Evolutionary conservation across 1,140 invertebrate genomes (phyloP), one percentile per base, ranked within the genome.

Genomic region (Platorchestia sp.): DNA sequence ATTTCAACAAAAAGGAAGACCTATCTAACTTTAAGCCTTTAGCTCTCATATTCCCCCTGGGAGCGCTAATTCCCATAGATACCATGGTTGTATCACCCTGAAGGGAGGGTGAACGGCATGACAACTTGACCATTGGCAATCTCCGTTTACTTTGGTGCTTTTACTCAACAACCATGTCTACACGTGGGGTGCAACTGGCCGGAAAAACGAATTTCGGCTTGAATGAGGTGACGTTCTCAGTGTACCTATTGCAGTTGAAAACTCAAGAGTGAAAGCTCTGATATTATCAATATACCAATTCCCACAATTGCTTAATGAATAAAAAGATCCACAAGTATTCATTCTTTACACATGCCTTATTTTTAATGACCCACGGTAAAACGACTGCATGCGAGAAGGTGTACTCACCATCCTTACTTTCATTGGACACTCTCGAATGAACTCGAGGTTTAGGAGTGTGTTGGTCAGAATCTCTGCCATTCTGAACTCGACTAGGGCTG

Each of bases 321-420:
- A n/a, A n/a, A n/a, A n/a, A 14, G 3, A 22, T 75, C 27, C 59
- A 75, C 3, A 14, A 75, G 27, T 36, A n/a, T n/a, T n/a, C n/a
- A n/a, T 75, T 75, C 36, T 75, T 75, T 27, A 22, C 19, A 19
- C 47, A 51, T 51, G 47, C 47, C 6, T 51, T 6, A 51, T 19
- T 51, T 51, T 51, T 51, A 51, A 51, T 51, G 47, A 51, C 47
- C 6, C n/a, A n/a, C n/a, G 47, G 47, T 51, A 41, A 44, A 10
- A 42, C 27, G 10, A 89, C 41, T 42, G 36, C 41, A 5, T 16
- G 14, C 3, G n/a, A 89, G 36, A 89, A 36, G 87, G 14, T 89
- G 87, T 44, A 93, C 91, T 93, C 91, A 93, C 91, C 91, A 44
- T 93, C 91, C 40, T 47, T 93, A 47, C 43, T 93, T 47, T 93